Percentiles rank a stretch among this genome's conserved stretches.
phyloP scores from a whole-genome alignment of 2,113 vertebrate genomes.

The Talpa occidentalis region DNA sequence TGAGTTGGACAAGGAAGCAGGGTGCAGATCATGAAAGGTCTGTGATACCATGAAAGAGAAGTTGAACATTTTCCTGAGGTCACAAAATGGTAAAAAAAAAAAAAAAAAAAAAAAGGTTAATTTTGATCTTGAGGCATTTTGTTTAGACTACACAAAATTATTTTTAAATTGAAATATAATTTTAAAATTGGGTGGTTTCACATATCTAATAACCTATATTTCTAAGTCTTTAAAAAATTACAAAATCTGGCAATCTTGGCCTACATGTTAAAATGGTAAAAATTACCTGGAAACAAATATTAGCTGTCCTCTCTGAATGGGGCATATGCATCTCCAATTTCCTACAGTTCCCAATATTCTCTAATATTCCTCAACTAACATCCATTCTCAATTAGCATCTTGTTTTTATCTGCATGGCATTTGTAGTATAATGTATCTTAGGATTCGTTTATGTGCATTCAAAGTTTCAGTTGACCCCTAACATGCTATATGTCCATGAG shows the following conservation, averaged over 20 bases:
- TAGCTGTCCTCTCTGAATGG: not conserved
- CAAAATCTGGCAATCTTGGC: not conserved
- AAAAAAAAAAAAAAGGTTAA: not conserved
- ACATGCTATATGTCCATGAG: not conserved
- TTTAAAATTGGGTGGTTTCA: not conserved
- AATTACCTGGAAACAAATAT: not conserved
- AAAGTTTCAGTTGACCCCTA: not conserved
- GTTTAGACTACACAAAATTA: not conserved
- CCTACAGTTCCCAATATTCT: not conserved
- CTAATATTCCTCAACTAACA: not conserved
- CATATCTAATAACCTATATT: not conserved
- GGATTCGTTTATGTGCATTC: not conserved
- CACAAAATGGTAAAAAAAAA: not conserved
- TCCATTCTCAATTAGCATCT: not conserved
- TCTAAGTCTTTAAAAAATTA: not conserved
- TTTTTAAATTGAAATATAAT: constrained; percentile 1
- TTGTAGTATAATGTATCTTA: not conserved
- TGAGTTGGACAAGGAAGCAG: not conserved
- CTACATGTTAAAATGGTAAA: not conserved
- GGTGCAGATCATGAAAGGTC: not conserved
- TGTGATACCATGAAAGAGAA: constrained; percentile 4
- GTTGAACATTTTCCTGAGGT: not conserved
- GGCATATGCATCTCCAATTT: not conserved
- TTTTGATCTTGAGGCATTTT: not conserved
- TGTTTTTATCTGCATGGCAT: not conserved